Percentiles rank a stretch among this genome's conserved stretches.
Evolutionary conservation across 2,113 vertebrate species (phyloP).

Genomic region (Rhinolophus ferrumequinum): DNA sequence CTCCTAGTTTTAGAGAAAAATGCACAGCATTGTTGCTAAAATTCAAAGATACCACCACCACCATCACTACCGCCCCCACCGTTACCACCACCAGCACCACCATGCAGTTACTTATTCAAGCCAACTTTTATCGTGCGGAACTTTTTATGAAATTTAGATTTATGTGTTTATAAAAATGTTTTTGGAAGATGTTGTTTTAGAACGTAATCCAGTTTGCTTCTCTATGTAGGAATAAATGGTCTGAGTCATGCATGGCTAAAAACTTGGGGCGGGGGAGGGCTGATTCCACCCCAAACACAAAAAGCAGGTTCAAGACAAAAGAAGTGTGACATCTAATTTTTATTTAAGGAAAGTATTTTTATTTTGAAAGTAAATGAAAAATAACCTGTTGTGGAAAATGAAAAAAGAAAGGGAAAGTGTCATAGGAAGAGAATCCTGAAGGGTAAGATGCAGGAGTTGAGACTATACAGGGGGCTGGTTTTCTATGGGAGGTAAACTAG

Average conservation of each 20-base stretch:
- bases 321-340: conserved; percentile 15
- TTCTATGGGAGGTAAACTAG: not conserved
- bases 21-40: conserved; percentile 22
- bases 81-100: not conserved
- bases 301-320: conserved; percentile 33
- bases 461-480: not conserved
- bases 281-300: not conserved
- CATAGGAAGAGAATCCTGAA: not conserved
- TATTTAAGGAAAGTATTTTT: conserved; percentile 19
- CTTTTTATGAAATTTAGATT: conserved; percentile 60
- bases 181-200: conserved; percentile 46
- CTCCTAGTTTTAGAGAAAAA: conserved; percentile 58
- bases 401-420: not conserved
- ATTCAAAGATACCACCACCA: not conserved
- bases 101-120: not conserved
- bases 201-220: conserved; percentile 31
- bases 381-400: not conserved
- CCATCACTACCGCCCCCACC: not conserved
- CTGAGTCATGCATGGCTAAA: not conserved
- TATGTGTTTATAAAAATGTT: conserved; percentile 52
- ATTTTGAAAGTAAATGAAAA: conserved; percentile 53
- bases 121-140: not conserved
- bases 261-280: not conserved
- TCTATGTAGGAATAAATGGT: conserved; percentile 42
- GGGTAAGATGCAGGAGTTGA: not conserved